phyloP scores from a whole-genome alignment of 2,113 vertebrate genomes.

The Lasiurus borealis region DNA sequence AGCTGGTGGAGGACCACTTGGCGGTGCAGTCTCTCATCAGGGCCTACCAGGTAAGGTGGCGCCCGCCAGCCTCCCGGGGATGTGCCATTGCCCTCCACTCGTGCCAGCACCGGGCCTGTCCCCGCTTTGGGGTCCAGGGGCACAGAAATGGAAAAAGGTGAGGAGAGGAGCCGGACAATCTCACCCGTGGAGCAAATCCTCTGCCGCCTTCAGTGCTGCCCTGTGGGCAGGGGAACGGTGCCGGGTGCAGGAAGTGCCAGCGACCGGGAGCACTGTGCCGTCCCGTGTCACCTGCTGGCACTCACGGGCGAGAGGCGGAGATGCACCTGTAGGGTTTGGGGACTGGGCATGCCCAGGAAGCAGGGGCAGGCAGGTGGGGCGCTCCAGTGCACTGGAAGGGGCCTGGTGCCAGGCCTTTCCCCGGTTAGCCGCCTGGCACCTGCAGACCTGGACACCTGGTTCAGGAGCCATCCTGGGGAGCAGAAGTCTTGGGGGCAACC shows the following conservation, averaged over 20 bases:
- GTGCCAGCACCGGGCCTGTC: neutral
- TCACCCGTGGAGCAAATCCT: neutral
- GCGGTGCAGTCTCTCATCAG: constrained; percentile 97
- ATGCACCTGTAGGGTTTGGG: neutral
- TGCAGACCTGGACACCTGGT: neutral
- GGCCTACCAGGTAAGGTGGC: constrained; percentile 93
- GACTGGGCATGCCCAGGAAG: neutral
- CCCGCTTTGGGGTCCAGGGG: neutral
- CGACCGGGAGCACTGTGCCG: neutral
- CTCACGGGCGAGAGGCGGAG: neutral
- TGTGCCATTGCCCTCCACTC: neutral
- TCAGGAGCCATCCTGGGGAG: neutral
- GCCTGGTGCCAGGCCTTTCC: neutral
- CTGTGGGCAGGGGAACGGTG: neutral
- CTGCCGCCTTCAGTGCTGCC: neutral
- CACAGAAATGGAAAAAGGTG: neutral
- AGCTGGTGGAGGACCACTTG: constrained; percentile 95
- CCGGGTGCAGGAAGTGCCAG: fast-evolving
- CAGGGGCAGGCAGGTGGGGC: neutral
- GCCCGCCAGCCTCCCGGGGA: neutral
- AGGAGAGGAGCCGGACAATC: neutral
- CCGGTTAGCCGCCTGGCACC: neutral
- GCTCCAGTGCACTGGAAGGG: neutral
- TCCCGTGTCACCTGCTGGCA: neutral
- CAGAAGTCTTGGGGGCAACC: neutral